Evolutionary conservation across 2,797 vertebrate genomes (phyloP).

Genomic region (Xenops minutus): DNA sequence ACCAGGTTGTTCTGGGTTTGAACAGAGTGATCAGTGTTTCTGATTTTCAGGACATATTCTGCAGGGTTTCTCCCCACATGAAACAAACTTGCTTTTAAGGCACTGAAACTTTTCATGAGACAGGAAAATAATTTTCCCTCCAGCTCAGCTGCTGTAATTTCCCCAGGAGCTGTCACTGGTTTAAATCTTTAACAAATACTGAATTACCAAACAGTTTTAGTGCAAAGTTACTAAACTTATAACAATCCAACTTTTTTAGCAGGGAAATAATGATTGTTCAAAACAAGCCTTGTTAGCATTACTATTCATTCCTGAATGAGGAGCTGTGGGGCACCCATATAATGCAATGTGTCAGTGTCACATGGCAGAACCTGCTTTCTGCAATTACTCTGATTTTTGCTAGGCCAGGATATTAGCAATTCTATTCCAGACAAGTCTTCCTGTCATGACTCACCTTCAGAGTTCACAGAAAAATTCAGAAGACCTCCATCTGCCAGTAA

Average conservation of each 20-base stretch:
- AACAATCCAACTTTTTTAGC: background rate
- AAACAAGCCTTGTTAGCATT: background rate
- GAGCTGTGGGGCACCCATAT: background rate
- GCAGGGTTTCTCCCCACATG: background rate
- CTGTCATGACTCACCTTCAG: slow-evolving; percentile 80
- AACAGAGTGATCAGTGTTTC: background rate
- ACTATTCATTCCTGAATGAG: background rate
- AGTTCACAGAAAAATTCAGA: slow-evolving; percentile 74
- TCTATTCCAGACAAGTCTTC: background rate
- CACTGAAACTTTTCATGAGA: background rate
- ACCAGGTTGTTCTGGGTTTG: background rate
- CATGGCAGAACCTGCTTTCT: background rate
- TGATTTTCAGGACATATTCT: background rate
- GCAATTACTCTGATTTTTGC: background rate
- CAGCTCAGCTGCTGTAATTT: background rate
- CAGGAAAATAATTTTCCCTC: background rate
- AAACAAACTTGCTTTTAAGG: background rate
- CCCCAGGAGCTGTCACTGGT: background rate
- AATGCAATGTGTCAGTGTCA: background rate
- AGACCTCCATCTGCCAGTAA: slow-evolving; percentile 80
- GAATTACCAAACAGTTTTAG: background rate
- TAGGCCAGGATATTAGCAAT: background rate
- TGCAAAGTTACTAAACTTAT: background rate
- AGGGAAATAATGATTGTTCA: background rate
- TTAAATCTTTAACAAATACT: slow-evolving; percentile 19